Percentiles rank a stretch among this genome's conserved stretches.
phyloP scores from a whole-genome alignment of 1,140 invertebrate species.

The Drosophila pallidifrons region DNA sequence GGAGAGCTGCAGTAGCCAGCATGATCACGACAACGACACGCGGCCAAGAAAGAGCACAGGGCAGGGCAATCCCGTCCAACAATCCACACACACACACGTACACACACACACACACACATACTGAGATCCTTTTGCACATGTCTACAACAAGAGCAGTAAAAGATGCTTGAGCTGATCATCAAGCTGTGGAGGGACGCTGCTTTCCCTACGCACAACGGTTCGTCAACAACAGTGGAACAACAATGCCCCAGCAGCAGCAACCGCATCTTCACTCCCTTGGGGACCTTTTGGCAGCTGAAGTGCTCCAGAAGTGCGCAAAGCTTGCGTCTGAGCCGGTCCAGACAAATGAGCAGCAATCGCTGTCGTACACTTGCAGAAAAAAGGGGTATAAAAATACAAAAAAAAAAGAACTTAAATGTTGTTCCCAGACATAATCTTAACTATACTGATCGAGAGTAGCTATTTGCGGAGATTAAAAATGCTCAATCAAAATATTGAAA shows the following conservation, averaged over 20 bases:
- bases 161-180: slow-evolving; percentile 9
- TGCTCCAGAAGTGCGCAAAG: slow-evolving; percentile 81
- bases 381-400: background rate
- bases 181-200: slow-evolving; percentile 23
- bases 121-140: slow-evolving; percentile 54
- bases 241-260: slow-evolving; percentile 19
- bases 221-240: slow-evolving; percentile 37
- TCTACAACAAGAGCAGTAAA: slow-evolving; percentile 22
- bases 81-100: slow-evolving; percentile 32
- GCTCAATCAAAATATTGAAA: no score
- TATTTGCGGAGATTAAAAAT: no score
- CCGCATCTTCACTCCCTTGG: slow-evolving; percentile 21
- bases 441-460: no score
- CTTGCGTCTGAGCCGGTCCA: slow-evolving; percentile 77
- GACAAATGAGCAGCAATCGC: slow-evolving; percentile 73
- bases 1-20: slow-evolving; percentile 34
- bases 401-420: no score
- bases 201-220: slow-evolving; percentile 59
- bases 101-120: slow-evolving; percentile 11
- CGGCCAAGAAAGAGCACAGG: slow-evolving; percentile 13
- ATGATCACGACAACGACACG: slow-evolving; percentile 48
- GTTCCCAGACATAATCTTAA: no score
- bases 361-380: slow-evolving; percentile 54
- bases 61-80: slow-evolving; percentile 45
- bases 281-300: slow-evolving; percentile 67